phyloP scores from a whole-genome alignment of 2,113 vertebrate genomes.

The Nipponia nippon region DNA sequence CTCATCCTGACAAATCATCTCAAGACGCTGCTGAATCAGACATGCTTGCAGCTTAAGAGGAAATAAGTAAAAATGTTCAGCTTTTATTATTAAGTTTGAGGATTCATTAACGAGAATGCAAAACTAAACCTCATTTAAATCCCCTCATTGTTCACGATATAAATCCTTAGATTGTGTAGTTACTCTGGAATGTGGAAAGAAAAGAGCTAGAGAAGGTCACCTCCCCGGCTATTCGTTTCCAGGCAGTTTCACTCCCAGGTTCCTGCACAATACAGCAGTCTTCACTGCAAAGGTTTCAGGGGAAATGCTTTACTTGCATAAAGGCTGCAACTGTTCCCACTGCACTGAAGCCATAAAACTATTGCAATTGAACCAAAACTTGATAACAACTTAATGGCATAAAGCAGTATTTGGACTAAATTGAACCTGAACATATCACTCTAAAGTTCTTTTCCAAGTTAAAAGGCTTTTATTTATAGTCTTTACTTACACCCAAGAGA shows the following conservation, averaged over 20 bases:
- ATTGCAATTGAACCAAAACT: conserved; percentile 41
- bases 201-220: neutral
- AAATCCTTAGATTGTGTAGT: neutral
- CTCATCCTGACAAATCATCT: conserved; percentile 46
- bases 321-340: conserved; percentile 46
- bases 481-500: conserved; percentile 28
- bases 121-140: conserved; percentile 12
- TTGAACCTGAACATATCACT: conserved; percentile 39
- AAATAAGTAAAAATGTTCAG: conserved; percentile 1
- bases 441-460: conserved; percentile 45
- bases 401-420: conserved; percentile 57
- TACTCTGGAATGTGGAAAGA: neutral
- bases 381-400: conserved; percentile 58
- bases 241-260: neutral
- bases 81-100: neutral
- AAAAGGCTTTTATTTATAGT: conserved; percentile 53
- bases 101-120: neutral
- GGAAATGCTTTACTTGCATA: conserved; percentile 19
- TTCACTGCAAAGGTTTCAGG: neutral
- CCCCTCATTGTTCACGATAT: neutral
- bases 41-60: neutral
- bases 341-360: conserved; percentile 17
- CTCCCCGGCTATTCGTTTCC: neutral
- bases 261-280: conserved; percentile 29
- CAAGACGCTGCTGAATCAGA: conserved; percentile 38